Base-by-base conservation (phyloP, 1,140 invertebrate genomes). In the Diploscapter pachys region DNA sequence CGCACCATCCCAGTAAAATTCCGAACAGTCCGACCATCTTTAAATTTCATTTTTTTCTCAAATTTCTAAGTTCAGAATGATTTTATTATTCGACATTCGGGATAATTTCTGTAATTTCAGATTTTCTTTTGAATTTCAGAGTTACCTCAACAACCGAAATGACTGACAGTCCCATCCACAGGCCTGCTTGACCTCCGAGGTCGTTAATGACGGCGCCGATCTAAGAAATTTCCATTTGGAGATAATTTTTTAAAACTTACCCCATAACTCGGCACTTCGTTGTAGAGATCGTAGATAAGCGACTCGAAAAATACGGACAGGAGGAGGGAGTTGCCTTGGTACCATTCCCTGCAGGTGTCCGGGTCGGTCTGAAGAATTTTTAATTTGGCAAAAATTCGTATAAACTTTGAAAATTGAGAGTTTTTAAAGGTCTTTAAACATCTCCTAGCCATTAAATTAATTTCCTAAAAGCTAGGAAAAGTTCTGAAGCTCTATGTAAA, bases 101-200 rank as follows among this genome's bases (percentile, higher is more conserved):
- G 31, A 31, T 31, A 31, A 31, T 31, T 31, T 31, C 31, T 31
- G 31, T 31, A 31, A 31, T 31, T 31, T 31, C 31, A 31, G 31
- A 31, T 31, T 31, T 31, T 31, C 31, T 31, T 31, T 31, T 31
- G 31, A 31, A 31, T 31, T 31, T 31, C 31, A 31, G 31, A 31
- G 31, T 0, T 49, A 63, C 62, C 54, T 73, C 73, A 2, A 75
- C 67, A 0, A 75, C 62, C 1, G 73, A 75, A 51, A 75, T 71
- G 9, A 75, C 73, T 3, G 73, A 75, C 3, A 77, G 71, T 2
- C 75, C 75, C 11, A 77, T 31, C 75, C 75, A 77, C 5, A 77
- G 51, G 0, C 75, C 75, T 5, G 71, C 75, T 52, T 77, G 75
- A 61, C 75, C 75, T 59, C 75, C 75, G 51, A 77, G 63, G 53